Base-by-base conservation (phyloP, 1,140 invertebrate species). In the Xylocopa sonorina region DNA sequence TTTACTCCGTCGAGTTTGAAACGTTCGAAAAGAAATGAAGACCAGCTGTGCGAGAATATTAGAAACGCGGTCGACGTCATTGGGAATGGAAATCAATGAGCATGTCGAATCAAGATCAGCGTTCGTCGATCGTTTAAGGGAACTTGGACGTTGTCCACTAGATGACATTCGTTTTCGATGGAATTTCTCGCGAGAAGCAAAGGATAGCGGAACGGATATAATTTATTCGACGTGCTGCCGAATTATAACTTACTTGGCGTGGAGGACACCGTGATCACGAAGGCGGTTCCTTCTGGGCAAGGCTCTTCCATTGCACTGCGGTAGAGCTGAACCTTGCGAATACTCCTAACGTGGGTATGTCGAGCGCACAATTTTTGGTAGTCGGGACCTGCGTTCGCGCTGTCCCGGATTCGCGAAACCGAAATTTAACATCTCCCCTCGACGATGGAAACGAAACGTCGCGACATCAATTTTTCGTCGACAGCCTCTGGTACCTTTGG, bases 201-300 rank as follows among this genome's bases (percentile, higher is more conserved):
- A n/a, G 5, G 1, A 38, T 14, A 9, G 50, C 7, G 43, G 10
- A 29, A 38, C 0, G 24, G 62, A 88, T 88, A 91, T 82, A 72
- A 27, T 14, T 14, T 18, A 43, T 38, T 10, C n/a, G 21, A 2
- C 34, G n/a, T 10, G 43, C 27, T 5, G 48, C 32, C 50, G 50
- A 63, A 48, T 58, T 83, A 92, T 92, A 92, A 94, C 94, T 94
- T 94, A 94, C 94, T 94, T 94, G 94, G 94, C 94, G 92, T 91
- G 93, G 94, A 94, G 93, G 93, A 92, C 87, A 94, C 93, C 94
- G 90, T 94, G 94, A 95, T 95, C 94, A 94, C 6, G 87, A 94
- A 95, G 95, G 94, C 91, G 94, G 94, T 94, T 94, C 93, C 93
- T 94, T 93, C 94, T 94, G 94, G 94, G 92, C 86, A 93, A 95